A percentile compares a stretch with the other conserved stretches of the same genome.
Conservation (phyloP, 2,113 vertebrate genomes). For the Colaptes auratus region DNA sequence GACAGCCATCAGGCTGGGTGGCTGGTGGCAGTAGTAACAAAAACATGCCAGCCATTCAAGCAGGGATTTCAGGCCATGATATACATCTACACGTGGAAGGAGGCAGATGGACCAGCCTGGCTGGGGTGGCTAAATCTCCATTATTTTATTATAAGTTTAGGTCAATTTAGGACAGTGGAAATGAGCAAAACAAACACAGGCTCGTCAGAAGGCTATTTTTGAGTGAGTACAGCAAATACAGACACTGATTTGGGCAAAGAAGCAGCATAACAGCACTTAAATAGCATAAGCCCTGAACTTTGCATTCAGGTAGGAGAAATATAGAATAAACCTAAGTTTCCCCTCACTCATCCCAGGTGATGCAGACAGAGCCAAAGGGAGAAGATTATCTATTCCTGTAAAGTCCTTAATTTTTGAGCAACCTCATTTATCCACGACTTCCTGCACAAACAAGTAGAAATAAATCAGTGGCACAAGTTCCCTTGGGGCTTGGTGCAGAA, state of each 20-base stretch:
- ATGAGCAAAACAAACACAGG: neutral
- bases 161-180: neutral
- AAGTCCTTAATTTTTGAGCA: neutral
- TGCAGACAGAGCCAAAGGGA: neutral
- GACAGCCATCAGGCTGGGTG: neutral
- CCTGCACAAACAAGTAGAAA: neutral
- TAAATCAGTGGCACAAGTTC: rapidly evolving
- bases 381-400: neutral
- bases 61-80: neutral
- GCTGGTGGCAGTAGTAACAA: neutral
- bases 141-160: neutral
- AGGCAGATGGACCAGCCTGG: neutral
- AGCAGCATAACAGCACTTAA: neutral
- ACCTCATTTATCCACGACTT: neutral
- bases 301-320: neutral
- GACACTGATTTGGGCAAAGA: neutral
- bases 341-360: rapidly evolving
- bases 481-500: neutral
- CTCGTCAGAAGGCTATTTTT: neutral
- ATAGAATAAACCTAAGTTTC: neutral
- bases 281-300: neutral
- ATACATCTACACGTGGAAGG: rapidly evolving
- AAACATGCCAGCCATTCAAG: rapidly evolving
- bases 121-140: neutral
- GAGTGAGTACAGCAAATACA: neutral